Evolutionary conservation across 2,797 vertebrate genomes (phyloP), one percentile per base, ranked within the genome.

Genomic region (Sebastolobus altivelis): DNA sequence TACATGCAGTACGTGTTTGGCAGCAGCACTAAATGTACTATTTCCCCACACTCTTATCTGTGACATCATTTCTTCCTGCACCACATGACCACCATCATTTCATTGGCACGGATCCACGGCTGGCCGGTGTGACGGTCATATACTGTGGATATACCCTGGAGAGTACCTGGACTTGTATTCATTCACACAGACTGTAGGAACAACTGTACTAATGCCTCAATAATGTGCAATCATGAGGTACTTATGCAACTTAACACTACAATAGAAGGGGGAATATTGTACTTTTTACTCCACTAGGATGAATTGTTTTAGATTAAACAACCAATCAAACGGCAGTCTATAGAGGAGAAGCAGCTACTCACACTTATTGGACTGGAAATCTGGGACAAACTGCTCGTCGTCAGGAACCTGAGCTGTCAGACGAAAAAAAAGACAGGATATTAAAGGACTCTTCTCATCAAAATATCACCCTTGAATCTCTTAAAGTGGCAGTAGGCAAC

Each of bases 371-470:
- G 97, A 97, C 94, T 97, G 98, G 94, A 98, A 99, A 96, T 99
- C 98, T 87, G 98, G 98, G 93, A 98, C 97, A 95, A 98, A 99
- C 79, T 99, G 98, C 93, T 98, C 98, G 8, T 98, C 97, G 13
- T 98, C 98, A 0, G 98, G 97, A 90, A 97, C 97, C 94, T 98
- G 98, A 94, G 97, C 97, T 93, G 88, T 73, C 63, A 4, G 62
- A 52, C 14, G 40, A n/a, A 18, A 43, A 25, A 27, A 68, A 49
- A 69, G 35, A 72, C 16, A 11, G n/a, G 22, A 38, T 1, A 25
- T 71, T 65, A 31, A 79, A 65, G 0, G 20, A 74, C 27, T 8
- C 9, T 4, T 71, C 46, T 43, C 14, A 43, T 49, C 8, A 58
- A 46, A 27, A 8, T 16, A 27, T n/a, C 66, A 37, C 10, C 58